These are phyloP conservation scores for Prunella strophiata DNA, from an alignment of 2,797 vertebrate genomes.

Conservation along the genomic window DNA sequence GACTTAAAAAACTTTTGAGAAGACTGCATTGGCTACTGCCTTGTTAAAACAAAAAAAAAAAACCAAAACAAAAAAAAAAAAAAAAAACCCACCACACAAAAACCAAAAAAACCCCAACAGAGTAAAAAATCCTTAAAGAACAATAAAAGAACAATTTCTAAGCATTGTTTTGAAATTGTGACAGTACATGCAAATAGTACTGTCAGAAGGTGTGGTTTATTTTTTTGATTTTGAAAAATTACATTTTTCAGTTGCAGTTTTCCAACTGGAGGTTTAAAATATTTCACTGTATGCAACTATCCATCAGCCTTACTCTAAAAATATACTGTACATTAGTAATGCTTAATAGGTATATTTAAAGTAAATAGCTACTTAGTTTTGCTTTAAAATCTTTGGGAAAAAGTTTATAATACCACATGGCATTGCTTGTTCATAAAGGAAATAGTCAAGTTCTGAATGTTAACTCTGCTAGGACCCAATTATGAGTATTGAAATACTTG, in stretches of 20 bases:
- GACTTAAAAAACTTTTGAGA: conserved; percentile 15
- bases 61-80: not conserved
- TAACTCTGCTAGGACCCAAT: conserved; percentile 56
- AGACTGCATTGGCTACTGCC: conserved; percentile 11
- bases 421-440: conserved; percentile 72
- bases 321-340: conserved; percentile 76
- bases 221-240: conserved; percentile 69
- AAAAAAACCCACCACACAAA: not conserved
- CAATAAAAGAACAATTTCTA: conserved; percentile 63
- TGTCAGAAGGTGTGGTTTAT: conserved; percentile 56
- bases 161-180: conserved; percentile 77
- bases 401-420: conserved; percentile 58
- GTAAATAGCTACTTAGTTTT: conserved; percentile 80
- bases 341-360: conserved; percentile 82
- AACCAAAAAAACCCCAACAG: not conserved
- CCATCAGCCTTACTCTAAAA: conserved; percentile 79
- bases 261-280: conserved; percentile 74
- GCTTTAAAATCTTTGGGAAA: conserved; percentile 72
- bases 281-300: conserved; percentile 75
- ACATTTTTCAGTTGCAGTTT: conserved; percentile 75
- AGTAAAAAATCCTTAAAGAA: conserved; percentile 57
- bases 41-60: not conserved
- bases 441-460: conserved; percentile 54
- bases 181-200: conserved; percentile 70
- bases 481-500: conserved; percentile 25